Base-by-base conservation (phyloP, 2,113 vertebrate species). In the Neodon shergylaensis region DNA sequence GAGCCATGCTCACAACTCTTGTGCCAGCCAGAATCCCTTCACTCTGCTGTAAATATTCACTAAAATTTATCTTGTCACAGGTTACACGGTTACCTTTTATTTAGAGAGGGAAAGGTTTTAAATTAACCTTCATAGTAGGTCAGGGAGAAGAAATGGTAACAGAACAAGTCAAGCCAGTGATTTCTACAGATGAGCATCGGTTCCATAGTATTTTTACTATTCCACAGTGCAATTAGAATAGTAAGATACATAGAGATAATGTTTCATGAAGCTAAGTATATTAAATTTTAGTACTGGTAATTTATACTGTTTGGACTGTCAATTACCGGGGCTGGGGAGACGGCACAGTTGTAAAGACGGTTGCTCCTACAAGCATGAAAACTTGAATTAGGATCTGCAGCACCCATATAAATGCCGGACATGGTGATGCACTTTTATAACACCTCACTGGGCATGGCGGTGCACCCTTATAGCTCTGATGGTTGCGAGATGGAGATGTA, bases 241-340 rank as follows among this genome's bases (percentile, higher is more conserved):
- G 8, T 5, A 54, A 74, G 47, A 19, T 58, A 78, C 94, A 74
- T 68, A 52, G 72, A 96, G 76, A 88, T 82, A 70, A 76, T 78
- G 77, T 76, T 86, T 96, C 65, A 82, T 54, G 49, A 83, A 95
- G 33, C 19, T 81, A 84, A 94, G 22, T 49, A 76, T 28, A 58
- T 93, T 88, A 87, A 65, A 47, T 74, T 24, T 91, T 93, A 94
- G 94, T 65, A 85, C 3, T 6, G 81, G 42, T 11, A 9, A 42
- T 76, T 85, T 94, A 83, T 87, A 82, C 3, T 19, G 1, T 58
- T 63, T 86, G 42, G 81, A 70, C 12, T 88, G 8, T 54, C 31
- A 81, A 70, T 81, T 12, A 87, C 47, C 89, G 66, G 33, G 33
- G 21, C 3, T 52, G 44, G 0, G 12, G 84, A 70, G 44, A 70